These are phyloP conservation scores for Adoxophyes honmai DNA, from an alignment of 1,140 invertebrate genomes.

Conservation along the genomic window DNA sequence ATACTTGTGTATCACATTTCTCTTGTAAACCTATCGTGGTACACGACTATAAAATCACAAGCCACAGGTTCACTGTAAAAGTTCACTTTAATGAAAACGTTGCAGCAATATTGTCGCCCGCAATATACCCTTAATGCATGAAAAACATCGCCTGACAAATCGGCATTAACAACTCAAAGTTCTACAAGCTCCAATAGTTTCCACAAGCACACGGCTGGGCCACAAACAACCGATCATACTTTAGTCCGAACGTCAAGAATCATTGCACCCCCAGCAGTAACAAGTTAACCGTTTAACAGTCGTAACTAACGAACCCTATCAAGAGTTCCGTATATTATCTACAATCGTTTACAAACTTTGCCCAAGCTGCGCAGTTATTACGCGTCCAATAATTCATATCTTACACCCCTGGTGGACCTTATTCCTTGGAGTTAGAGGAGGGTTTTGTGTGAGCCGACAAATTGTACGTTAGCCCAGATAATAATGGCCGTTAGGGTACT, in stretches of 20 bases:
- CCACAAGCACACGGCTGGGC: neutral
- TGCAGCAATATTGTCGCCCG: too few species aligned
- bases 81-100: too few species aligned
- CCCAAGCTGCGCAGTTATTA: slow-evolving; percentile 22
- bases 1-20: too few species aligned
- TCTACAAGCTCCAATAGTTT: too few species aligned
- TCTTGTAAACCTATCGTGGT: too few species aligned
- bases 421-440: slow-evolving; percentile 21
- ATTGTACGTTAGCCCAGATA: slow-evolving; percentile 11
- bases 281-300: slow-evolving; percentile 19
- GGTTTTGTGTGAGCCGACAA: slow-evolving; percentile 21
- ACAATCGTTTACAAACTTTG: slow-evolving; percentile 29
- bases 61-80: too few species aligned
- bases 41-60: too few species aligned
- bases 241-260: neutral
- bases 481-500: slow-evolving; percentile 18
- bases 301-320: slow-evolving; percentile 27
- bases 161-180: too few species aligned
- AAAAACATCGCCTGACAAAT: too few species aligned
- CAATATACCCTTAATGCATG: too few species aligned
- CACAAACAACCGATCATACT: neutral
- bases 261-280: neutral
- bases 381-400: slow-evolving; percentile 13
- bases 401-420: slow-evolving; percentile 21
- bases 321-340: slow-evolving; percentile 20